Evolutionary conservation across 2,797 vertebrate genomes (phyloP).

Genomic region (Fundulus diaphanus): DNA sequence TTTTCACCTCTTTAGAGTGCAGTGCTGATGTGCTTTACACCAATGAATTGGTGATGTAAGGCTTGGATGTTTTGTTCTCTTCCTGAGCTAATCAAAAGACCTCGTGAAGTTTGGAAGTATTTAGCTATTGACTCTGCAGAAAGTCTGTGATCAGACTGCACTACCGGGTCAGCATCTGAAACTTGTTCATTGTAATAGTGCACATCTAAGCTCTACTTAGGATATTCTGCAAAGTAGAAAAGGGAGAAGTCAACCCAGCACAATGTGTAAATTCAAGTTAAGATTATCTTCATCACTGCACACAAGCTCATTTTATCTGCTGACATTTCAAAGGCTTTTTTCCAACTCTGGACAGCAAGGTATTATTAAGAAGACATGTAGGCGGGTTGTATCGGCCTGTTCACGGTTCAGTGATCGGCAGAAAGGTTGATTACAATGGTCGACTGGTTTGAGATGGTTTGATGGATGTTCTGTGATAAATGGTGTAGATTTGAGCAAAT

Average conservation of each 20-base stretch:
- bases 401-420: not conserved
- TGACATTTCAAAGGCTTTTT: conserved; percentile 1
- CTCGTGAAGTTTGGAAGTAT: too few species aligned
- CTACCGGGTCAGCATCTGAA: too few species aligned
- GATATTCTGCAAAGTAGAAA: not conserved
- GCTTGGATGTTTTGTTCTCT: not conserved
- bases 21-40: not conserved
- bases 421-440: conserved; percentile 14
- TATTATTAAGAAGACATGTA: not conserved
- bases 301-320: not conserved
- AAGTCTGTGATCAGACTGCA: too few species aligned
- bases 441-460: conserved; percentile 4
- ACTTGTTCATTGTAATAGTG: not conserved
- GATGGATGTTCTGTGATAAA: conserved; percentile 16
- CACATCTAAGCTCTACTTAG: not conserved
- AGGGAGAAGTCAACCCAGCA: not conserved
- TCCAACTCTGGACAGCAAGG: not conserved
- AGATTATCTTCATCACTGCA: conserved; percentile 1
- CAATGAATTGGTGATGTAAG: not conserved
- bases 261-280: not conserved
- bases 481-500: conserved; percentile 16
- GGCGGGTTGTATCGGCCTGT: not conserved
- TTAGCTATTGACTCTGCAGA: too few species aligned
- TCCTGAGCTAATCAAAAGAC: not conserved
- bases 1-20: too few species aligned